A percentile compares a stretch with the other conserved stretches of the same genome.
phyloP scores from a whole-genome alignment of 2,797 vertebrate species.

The Alauda arvensis region DNA sequence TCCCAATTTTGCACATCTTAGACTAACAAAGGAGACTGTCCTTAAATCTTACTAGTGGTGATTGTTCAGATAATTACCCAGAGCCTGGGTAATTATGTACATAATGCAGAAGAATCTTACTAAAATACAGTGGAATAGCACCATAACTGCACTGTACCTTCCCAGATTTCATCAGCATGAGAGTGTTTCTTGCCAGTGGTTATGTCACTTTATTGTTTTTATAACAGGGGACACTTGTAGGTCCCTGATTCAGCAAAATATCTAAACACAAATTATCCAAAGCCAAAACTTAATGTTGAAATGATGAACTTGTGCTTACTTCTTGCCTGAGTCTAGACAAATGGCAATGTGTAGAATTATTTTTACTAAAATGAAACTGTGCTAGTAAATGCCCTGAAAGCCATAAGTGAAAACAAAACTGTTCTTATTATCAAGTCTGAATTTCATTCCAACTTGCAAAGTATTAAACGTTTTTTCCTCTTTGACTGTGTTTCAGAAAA shows the following conservation, averaged over 20 bases:
- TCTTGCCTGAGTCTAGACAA: neutral
- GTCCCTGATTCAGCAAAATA: neutral
- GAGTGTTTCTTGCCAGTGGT: neutral
- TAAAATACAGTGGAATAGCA: fast-evolving
- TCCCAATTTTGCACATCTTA: neutral
- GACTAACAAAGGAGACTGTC: neutral
- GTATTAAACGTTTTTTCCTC: neutral
- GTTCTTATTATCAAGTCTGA: neutral
- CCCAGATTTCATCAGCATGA: neutral
- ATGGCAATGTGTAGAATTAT: neutral
- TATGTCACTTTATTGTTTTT: neutral
- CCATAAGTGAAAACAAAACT: neutral
- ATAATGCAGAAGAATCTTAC: neutral
- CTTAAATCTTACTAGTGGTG: neutral
- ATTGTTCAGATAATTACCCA: too few species aligned
- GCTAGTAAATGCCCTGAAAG: neutral
- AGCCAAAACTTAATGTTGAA: neutral
- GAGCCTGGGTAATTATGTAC: neutral
- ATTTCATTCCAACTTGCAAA: neutral
- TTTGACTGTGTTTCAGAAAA: neutral
- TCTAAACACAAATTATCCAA: neutral
- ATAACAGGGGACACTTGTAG: neutral
- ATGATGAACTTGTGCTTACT: neutral
- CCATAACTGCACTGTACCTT: neutral
- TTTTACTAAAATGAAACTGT: neutral